Conservation (phyloP, 2,888 invertebrate species). For the Catocala nupta region DNA sequence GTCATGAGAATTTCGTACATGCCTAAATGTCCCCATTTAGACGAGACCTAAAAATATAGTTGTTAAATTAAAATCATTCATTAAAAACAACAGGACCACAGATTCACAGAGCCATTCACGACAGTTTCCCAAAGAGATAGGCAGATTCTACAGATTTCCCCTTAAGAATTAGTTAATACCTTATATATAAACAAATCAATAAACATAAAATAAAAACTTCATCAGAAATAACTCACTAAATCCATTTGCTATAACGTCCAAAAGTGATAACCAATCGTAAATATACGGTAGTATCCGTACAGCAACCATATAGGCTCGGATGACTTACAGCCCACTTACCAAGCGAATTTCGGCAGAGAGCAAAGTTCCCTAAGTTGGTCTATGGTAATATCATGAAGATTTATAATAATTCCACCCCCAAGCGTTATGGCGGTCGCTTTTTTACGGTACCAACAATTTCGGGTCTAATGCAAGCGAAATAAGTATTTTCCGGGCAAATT, state of each 20-base stretch:
- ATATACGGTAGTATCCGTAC: conserved; percentile 62
- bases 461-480: conserved; percentile 70
- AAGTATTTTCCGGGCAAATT: conserved; percentile 62
- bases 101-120: too few relatives aligned
- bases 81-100: too few relatives aligned
- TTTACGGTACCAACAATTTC: conserved; percentile 77
- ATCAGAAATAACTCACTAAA: neutral
- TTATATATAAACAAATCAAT: neutral
- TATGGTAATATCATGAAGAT: conserved; percentile 86
- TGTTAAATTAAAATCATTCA: too few relatives aligned
- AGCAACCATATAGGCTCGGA: conserved; percentile 65
- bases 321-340: conserved; percentile 85
- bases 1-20: too few relatives aligned
- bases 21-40: too few relatives aligned
- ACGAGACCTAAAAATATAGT: too few relatives aligned
- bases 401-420: conserved; percentile 83
- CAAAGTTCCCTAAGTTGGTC: conserved; percentile 82
- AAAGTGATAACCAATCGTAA: conserved; percentile 54
- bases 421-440: conserved; percentile 74
- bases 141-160: neutral
- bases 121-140: too few relatives aligned
- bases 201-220: neutral
- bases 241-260: conserved; percentile 14
- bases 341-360: conserved; percentile 77
- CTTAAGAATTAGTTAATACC: neutral